These are phyloP conservation scores for Ernsta delagoae DNA, from an alignment of 2,888 invertebrate species.

Conservation along the genomic window DNA sequence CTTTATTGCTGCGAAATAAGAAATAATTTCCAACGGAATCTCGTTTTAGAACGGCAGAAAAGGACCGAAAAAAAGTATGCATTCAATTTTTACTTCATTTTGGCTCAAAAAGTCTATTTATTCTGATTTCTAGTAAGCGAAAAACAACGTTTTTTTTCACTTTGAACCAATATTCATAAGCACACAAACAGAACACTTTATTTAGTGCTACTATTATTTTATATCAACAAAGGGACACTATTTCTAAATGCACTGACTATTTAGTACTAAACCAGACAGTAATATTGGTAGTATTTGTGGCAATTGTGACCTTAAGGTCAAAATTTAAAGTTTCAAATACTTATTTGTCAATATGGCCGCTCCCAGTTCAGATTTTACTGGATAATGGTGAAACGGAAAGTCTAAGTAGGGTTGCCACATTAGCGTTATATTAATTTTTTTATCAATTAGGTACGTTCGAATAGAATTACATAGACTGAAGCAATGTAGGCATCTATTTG, in stretches of 20 bases:
- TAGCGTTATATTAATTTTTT: neutral
- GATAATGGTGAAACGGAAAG: constrained; percentile 26
- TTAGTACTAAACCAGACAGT: neutral
- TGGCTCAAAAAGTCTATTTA: neutral
- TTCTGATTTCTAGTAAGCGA: no score
- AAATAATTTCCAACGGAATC: neutral
- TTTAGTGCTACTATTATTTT: no score
- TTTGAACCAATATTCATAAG: no score
- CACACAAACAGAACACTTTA: no score
- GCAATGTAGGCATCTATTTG: no score
- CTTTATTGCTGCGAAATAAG: neutral
- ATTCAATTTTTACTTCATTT: neutral
- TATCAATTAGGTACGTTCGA: no score
- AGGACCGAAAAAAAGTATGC: neutral
- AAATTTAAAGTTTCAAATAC: constrained; percentile 26
- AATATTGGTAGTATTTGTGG: neutral
- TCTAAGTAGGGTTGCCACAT: constrained; percentile 11
- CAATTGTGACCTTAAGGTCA: constrained; percentile 21
- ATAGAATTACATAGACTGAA: no score
- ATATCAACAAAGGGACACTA: no score
- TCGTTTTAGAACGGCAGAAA: neutral
- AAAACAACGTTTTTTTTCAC: no score
- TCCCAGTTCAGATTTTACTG: neutral
- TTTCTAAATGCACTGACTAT: no score
- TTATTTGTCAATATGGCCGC: constrained; percentile 13